phyloP scores from a whole-genome alignment of 2,797 vertebrate genomes.

The Melanotaenia parkinsoni region DNA sequence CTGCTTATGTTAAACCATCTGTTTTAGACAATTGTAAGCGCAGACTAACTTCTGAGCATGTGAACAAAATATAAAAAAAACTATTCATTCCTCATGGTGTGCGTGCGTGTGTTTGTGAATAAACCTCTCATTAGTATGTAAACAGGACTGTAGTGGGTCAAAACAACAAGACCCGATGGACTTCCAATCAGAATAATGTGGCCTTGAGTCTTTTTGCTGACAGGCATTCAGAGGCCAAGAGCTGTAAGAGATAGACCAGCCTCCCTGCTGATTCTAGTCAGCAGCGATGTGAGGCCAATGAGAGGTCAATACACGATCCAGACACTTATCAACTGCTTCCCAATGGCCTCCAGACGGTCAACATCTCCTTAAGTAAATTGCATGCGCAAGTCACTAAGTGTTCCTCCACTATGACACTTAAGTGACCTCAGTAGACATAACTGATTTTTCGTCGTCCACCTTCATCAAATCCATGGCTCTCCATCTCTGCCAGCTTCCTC shows the following conservation, averaged over 20 bases:
- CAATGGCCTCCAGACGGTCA: conserved; percentile 64
- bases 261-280: conserved; percentile 70
- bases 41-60: conserved; percentile 31
- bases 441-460: conserved; percentile 47
- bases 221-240: conserved; percentile 65
- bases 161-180: conserved; percentile 74
- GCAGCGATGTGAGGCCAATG: conserved; percentile 60
- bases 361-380: conserved; percentile 79
- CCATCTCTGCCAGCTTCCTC: conserved; percentile 7
- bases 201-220: conserved; percentile 72
- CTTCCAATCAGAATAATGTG: conserved; percentile 73
- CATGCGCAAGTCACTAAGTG: conserved; percentile 64
- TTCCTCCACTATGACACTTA: conserved; percentile 61
- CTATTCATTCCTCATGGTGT: conserved; percentile 38
- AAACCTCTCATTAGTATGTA: conserved; percentile 81
- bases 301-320: conserved; percentile 73
- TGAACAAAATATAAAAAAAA: conserved; percentile 39
- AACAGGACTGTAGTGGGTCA: conserved; percentile 69
- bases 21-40: conserved; percentile 53
- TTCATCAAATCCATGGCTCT: conserved; percentile 19
- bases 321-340: conserved; percentile 76
- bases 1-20: conserved; percentile 36
- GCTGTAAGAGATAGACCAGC: conserved; percentile 62
- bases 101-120: conserved; percentile 24
- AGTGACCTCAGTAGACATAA: conserved; percentile 65